phyloP scores from a whole-genome alignment of 2,113 vertebrate species.

The Craseonycteris thonglongyai region DNA sequence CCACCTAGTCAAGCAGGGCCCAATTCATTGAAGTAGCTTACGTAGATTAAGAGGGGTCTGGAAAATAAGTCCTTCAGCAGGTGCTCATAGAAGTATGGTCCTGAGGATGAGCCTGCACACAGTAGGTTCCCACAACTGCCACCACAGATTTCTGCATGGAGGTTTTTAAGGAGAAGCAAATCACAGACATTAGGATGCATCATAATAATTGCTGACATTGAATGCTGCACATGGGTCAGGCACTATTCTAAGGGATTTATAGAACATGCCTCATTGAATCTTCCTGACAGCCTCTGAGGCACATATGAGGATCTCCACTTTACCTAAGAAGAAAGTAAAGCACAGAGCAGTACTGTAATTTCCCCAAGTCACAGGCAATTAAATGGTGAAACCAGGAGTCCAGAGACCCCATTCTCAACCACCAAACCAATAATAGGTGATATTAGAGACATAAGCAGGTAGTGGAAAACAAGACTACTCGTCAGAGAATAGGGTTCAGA shows the following conservation, averaged over 20 bases:
- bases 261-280: fast-evolving
- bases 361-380: not conserved
- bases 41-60: not conserved
- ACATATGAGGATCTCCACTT: not conserved
- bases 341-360: not conserved
- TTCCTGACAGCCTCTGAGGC: not conserved
- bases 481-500: not conserved
- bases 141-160: not conserved
- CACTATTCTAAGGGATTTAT: fast-evolving
- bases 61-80: not conserved
- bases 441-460: not conserved
- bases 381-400: not conserved
- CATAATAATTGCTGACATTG: too few species aligned
- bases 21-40: too few species aligned
- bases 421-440: not conserved
- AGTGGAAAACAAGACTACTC: not conserved
- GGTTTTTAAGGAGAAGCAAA: not conserved
- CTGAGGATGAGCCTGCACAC: not conserved
- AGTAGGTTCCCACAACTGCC: not conserved
- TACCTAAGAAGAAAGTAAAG: not conserved
- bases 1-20: too few species aligned
- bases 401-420: not conserved
- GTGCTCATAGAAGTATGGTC: not conserved
- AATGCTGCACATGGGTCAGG: fast-evolving
- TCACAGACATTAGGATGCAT: not conserved